These are phyloP conservation scores for Agrotis exclamationis DNA, from an alignment of 2,888 invertebrate species.

Conservation along the genomic window DNA sequence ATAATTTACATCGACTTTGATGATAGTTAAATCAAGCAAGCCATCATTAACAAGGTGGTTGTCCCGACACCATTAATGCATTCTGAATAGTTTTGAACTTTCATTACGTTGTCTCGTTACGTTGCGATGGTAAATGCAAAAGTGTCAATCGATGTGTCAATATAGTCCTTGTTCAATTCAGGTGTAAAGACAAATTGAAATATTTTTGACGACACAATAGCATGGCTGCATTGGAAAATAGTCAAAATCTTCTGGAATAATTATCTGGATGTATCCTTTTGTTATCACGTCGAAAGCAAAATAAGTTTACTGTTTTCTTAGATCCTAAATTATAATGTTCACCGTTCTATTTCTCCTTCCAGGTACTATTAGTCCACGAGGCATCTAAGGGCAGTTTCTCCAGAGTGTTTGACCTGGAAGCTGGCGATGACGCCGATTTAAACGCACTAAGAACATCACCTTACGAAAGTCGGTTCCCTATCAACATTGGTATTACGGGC, in stretches of 20 bases:
- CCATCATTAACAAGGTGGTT: neutral
- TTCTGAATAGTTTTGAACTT: neutral
- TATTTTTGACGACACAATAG: too few species aligned
- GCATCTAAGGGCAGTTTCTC: constrained; percentile 98
- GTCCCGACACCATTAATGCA: neutral
- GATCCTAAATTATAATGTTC: neutral
- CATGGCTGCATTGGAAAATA: too few species aligned
- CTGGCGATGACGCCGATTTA: constrained; percentile 96
- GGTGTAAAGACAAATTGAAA: neutral
- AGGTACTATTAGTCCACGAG: constrained; percentile 97
- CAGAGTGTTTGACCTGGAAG: constrained; percentile 98
- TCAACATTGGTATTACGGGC: constrained; percentile 98
- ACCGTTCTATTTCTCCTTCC: constrained; percentile 62
- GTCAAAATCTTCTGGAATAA: too few species aligned
- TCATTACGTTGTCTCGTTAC: neutral
- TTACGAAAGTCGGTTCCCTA: constrained; percentile 98
- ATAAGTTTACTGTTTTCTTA: too few species aligned
- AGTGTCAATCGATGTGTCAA: neutral
- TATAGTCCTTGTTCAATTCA: neutral
- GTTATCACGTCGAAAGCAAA: too few species aligned
- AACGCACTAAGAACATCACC: constrained; percentile 96
- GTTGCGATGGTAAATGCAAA: too few species aligned
- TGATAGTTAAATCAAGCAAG: neutral
- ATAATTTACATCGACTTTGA: neutral
- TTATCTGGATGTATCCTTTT: too few species aligned